phyloP scores from a whole-genome alignment of 2,113 vertebrate genomes.

The Ochotona princeps region DNA sequence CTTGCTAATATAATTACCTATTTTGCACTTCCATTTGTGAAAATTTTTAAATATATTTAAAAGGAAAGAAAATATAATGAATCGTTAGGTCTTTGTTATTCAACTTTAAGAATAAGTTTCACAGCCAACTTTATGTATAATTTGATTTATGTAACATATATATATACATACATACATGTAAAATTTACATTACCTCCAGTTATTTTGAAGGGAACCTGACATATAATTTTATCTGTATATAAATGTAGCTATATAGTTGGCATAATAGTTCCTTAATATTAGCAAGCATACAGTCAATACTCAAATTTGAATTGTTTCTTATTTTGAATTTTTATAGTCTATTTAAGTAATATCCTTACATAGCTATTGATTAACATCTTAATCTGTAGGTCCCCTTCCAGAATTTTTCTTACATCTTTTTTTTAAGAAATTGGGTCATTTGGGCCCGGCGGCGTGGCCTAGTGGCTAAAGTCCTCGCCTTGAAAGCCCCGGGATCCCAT shows the following conservation, averaged over 20 bases:
- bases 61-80: not conserved
- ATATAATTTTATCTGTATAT: not conserved
- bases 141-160: no score
- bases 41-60: not conserved
- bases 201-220: conserved; percentile 19
- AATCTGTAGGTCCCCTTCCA: not conserved
- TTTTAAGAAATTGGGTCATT: not conserved
- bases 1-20: not conserved
- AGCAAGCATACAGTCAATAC: not conserved
- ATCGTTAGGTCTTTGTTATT: not conserved
- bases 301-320: not conserved
- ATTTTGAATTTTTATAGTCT: not conserved
- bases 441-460: no score
- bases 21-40: not conserved
- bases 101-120: not conserved
- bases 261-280: not conserved
- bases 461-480: no score
- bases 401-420: not conserved
- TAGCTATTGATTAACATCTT: not conserved
- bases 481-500: no score
- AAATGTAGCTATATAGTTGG: not conserved
- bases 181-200: not conserved
- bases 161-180: no score
- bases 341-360: not conserved
- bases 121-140: not conserved